Conservation (phyloP, 1,140 invertebrate species). For the Fopius arisanus region DNA sequence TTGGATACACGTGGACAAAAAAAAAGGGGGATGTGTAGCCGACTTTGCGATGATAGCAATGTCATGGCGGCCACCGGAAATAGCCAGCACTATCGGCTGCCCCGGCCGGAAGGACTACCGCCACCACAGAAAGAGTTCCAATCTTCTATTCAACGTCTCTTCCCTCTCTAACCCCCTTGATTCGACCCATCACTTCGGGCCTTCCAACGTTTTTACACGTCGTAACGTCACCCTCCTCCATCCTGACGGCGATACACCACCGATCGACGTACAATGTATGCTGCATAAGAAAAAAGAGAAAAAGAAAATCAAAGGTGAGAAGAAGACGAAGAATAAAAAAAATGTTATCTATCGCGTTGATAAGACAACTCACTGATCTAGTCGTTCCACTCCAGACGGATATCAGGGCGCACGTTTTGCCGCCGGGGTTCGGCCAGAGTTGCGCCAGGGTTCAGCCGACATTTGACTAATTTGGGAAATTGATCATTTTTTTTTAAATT, state of each 20-base stretch:
- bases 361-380: too few relatives aligned
- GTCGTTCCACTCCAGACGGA: too few relatives aligned
- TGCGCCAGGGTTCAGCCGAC: too few relatives aligned
- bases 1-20: background rate
- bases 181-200: conserved; percentile 18
- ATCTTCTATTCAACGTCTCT: conserved; percentile 60
- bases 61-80: conserved; percentile 63
- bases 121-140: conserved; percentile 63
- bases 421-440: background rate
- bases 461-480: too few relatives aligned
- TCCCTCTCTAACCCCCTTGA: conserved; percentile 30
- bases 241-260: conserved; percentile 48
- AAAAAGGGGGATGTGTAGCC: conserved; percentile 14
- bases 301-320: background rate
- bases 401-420: background rate
- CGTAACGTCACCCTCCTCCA: conserved; percentile 27
- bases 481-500: background rate
- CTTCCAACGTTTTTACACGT: conserved; percentile 13
- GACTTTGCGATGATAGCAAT: conserved; percentile 52
- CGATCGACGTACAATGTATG: conserved; percentile 44
- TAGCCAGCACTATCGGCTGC: conserved; percentile 62
- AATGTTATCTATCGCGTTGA: background rate
- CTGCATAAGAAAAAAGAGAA: background rate
- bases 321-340: background rate
- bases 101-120: conserved; percentile 59